Evolutionary conservation across 2,888 invertebrate genomes (phyloP), one percentile per base, ranked within the genome.

Genomic region (Drosophila lacicola): DNA sequence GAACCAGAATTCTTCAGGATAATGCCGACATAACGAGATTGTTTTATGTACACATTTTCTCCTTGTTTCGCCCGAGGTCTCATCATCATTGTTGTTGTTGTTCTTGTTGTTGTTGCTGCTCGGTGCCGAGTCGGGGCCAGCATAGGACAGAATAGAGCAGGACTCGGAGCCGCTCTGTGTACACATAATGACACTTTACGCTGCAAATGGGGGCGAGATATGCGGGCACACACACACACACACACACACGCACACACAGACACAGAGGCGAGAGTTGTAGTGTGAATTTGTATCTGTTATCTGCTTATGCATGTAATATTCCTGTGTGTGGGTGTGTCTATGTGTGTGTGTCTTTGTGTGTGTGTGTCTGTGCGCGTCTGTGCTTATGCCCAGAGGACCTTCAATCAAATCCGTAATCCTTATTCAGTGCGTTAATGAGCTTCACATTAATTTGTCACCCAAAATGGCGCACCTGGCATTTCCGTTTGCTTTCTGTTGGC

Each of bases 1-100:
- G 91, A 91, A 91, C 88, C 82, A 86, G 82, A 89, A 90, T 90
- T 90, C 90, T 89, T 91, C 78, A 90, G 90, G 88, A 91, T 90
- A 90, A 91, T 91, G 80, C 90, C 80, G 88, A 87, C 90, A 91
- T 91, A 91, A 90, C 90, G 90, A 90, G 90, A 90, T 89, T 91
- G 90, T 90, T 89, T 86, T 80, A 89, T 88, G 80, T 90, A 89
- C 88, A 90, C 82, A 80, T 86, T 84, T 83, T 80, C 77, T 76
- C 76, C 70, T 77, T 79, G 70, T 83, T 78, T 64, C 55, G 61
- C 58, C 10, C 62, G 47, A 42, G 33, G 56, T 17, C 14, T 42
- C 51, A 29, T 44, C 58, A 37, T 53, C 57, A 61, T 49, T 56
- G 53, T 44, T 71, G 55, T 13, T 54, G 70, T 47, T 60, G 64